Evolutionary conservation across 2,888 invertebrate genomes (phyloP).

Genomic region (Euphydryas editha): DNA sequence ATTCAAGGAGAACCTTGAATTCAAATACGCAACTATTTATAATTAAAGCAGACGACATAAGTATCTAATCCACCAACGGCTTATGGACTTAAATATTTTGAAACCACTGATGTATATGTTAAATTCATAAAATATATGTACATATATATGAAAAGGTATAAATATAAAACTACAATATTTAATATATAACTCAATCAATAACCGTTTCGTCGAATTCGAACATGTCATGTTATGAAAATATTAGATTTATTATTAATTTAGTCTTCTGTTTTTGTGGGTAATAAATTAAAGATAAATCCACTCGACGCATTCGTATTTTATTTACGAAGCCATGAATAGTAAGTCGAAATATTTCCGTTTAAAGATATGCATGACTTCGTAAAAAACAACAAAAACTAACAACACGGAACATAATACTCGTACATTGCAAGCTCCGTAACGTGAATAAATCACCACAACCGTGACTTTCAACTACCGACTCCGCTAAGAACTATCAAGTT

Average conservation of each 20-base stretch:
- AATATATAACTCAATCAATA: no score
- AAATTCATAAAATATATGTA: no score
- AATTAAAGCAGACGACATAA: no score
- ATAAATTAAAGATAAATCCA: constrained; percentile 4
- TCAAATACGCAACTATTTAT: no score
- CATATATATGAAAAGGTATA: no score
- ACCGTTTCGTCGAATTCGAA: no score
- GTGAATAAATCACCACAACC: constrained; percentile 39
- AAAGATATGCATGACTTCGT: constrained; percentile 5
- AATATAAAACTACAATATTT: no score
- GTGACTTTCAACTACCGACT: constrained; percentile 34
- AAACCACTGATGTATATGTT: no score
- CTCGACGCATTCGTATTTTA: constrained; percentile 5
- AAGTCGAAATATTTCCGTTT: constrained; percentile 3
- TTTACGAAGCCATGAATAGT: constrained; percentile 7
- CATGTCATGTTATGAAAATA: background rate
- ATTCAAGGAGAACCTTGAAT: no score
- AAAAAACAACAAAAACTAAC: constrained; percentile 10
- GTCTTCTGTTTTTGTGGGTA: background rate
- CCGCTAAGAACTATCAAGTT: constrained; percentile 35
- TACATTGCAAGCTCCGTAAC: constrained; percentile 19
- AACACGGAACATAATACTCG: constrained; percentile 15
- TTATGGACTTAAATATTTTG: no score
- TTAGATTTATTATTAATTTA: background rate
- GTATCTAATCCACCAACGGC: no score